Percentiles rank a stretch among this genome's conserved stretches.
These are phyloP conservation scores for Chaunax sp. DNA, from an alignment of 2,797 vertebrate genomes.

Conservation along the genomic window DNA sequence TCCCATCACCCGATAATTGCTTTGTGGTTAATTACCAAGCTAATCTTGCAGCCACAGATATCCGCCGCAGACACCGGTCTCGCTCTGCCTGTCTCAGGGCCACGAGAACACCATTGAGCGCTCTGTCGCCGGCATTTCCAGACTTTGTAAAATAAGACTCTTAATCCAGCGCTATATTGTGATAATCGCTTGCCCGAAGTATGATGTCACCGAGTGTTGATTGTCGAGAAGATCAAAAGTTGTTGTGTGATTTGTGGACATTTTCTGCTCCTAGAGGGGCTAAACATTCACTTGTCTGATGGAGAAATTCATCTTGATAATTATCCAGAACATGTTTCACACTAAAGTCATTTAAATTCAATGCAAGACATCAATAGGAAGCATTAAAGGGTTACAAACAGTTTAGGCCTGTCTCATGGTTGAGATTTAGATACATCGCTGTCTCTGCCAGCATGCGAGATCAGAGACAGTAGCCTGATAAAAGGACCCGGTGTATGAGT, in stretches of 20 bases:
- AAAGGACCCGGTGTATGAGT: conserved; percentile 49
- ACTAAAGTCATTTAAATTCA: conserved; percentile 56
- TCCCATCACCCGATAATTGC: conserved; percentile 84
- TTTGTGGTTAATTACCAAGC: conserved; percentile 85
- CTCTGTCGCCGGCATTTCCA: conserved; percentile 57
- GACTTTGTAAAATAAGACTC: conserved; percentile 72
- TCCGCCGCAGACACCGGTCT: conserved; percentile 66
- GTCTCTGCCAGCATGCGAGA: conserved; percentile 60
- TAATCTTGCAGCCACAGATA: conserved; percentile 82
- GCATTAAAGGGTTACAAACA: conserved; percentile 28
- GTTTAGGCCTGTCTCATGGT: conserved; percentile 51
- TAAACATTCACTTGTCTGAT: conserved; percentile 13
- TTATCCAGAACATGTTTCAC: conserved; percentile 40
- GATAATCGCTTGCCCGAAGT: conserved; percentile 66
- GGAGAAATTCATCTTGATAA: conserved; percentile 25
- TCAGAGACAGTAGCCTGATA: conserved; percentile 66
- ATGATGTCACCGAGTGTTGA: conserved; percentile 64
- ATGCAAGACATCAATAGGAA: conserved; percentile 47
- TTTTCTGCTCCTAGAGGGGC: conserved; percentile 17
- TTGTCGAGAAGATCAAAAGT: conserved; percentile 59
- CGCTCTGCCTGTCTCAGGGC: conserved; percentile 66
- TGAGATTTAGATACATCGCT: conserved; percentile 60
- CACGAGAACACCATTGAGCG: conserved; percentile 52
- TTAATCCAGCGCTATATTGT: conserved; percentile 70
- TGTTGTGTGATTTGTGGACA: conserved; percentile 29